phyloP scores from a whole-genome alignment of 2,797 vertebrate species.

The Microtus agrestis region DNA sequence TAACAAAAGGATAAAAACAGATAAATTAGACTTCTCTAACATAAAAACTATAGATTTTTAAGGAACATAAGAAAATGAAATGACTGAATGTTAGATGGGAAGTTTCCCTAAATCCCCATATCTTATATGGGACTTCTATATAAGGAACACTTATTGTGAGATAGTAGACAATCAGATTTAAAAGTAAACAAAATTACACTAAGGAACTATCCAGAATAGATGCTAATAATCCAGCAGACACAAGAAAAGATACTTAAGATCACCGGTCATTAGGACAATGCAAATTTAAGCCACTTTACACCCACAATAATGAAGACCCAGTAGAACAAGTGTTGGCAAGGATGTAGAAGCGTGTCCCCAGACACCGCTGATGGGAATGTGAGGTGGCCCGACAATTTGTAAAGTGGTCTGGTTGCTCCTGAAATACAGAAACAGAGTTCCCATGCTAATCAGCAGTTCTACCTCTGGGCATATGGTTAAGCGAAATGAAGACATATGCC shows the following conservation, averaged over 20 bases:
- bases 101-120: background rate
- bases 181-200: constrained; percentile 12
- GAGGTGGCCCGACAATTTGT: background rate
- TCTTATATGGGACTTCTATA: constrained; percentile 14
- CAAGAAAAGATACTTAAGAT: background rate
- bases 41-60: constrained; percentile 52
- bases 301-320: background rate
- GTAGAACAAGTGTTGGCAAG: background rate
- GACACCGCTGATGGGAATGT: background rate
- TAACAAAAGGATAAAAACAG: constrained; percentile 3
- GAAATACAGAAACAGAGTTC: background rate
- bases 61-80: constrained; percentile 16
- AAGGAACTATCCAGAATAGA: constrained; percentile 6
- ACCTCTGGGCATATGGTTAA: background rate
- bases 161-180: constrained; percentile 13
- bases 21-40: constrained; percentile 9
- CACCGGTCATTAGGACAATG: background rate
- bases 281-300: background rate
- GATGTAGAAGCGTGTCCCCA: background rate
- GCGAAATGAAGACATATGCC: background rate
- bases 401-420: constrained; percentile 21
- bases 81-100: background rate
- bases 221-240: background rate
- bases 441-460: background rate
- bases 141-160: background rate